A percentile compares a stretch with the other conserved stretches of the same genome.
Conservation (phyloP, 2,888 invertebrate genomes). For the Limnephilus lunatus region DNA sequence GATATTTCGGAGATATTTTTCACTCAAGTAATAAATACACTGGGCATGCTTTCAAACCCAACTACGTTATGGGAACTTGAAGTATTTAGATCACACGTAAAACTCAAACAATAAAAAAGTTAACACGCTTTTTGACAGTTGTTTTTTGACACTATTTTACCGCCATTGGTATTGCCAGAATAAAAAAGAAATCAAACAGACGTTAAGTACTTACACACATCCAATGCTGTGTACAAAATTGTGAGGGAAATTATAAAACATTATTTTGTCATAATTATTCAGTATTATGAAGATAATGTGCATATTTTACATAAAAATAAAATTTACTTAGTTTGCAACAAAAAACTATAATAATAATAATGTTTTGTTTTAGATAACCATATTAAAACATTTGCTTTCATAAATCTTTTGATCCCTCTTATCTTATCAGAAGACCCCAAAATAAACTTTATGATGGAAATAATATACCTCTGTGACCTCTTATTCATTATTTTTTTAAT, state of each 20-base stretch:
- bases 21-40: neutral
- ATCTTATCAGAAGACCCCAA: neutral
- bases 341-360: neutral
- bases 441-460: neutral
- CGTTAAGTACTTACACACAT: neutral
- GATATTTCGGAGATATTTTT: conserved; percentile 42
- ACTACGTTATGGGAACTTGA: neutral
- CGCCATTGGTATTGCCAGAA: conserved; percentile 3
- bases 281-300: no score
- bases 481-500: neutral
- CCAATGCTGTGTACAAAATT: neutral
- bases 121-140: neutral
- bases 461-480: neutral
- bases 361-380: neutral
- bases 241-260: no score
- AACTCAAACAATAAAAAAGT: neutral
- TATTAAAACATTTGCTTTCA: neutral
- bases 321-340: no score
- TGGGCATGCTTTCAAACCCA: neutral
- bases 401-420: neutral
- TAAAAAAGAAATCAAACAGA: neutral
- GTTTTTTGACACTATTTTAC: conserved; percentile 17
- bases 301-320: neutral
- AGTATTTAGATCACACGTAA: neutral
- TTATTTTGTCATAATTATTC: no score